Percentiles rank a stretch among this genome's conserved stretches.
Conservation (phyloP, 2,797 vertebrate genomes). For the Myoxocephalus aenaeus region DNA sequence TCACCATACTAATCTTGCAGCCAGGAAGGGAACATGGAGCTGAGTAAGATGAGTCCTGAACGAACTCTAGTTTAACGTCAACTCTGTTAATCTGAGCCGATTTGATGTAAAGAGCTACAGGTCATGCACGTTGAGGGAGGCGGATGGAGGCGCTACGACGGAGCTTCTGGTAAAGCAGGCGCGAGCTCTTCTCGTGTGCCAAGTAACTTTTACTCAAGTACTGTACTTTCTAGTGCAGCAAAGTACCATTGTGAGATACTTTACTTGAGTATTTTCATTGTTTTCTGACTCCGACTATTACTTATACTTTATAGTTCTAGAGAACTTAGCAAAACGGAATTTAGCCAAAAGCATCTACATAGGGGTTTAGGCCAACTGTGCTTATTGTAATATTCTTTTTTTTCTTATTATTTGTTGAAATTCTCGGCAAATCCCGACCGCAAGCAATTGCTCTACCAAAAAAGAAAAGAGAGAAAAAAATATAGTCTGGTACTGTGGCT, state of each 20-base stretch:
- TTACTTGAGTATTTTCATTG: neutral
- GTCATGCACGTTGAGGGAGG: slow-evolving; percentile 11
- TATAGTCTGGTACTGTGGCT: neutral
- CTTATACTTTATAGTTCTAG: too few species aligned
- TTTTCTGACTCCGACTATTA: neutral
- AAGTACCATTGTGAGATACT: neutral
- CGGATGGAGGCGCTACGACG: neutral
- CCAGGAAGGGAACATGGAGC: slow-evolving; percentile 18
- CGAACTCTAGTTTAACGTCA: slow-evolving; percentile 20
- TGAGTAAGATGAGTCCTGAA: slow-evolving; percentile 28
- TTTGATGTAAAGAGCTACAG: neutral
- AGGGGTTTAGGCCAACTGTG: neutral
- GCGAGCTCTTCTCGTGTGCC: neutral
- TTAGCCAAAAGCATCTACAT: neutral
- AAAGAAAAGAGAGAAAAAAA: neutral
- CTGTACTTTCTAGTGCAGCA: neutral
- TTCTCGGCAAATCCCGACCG: neutral
- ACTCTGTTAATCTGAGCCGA: slow-evolving; percentile 11
- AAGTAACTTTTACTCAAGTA: neutral
- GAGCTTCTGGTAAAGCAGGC: neutral
- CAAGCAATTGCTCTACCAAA: neutral
- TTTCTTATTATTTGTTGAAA: neutral
- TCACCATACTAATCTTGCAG: slow-evolving; percentile 33
- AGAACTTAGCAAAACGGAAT: neutral
- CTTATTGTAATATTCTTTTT: too few species aligned